Base-by-base conservation (phyloP, 1,140 invertebrate genomes). In the Oncopodura yosiiana region DNA sequence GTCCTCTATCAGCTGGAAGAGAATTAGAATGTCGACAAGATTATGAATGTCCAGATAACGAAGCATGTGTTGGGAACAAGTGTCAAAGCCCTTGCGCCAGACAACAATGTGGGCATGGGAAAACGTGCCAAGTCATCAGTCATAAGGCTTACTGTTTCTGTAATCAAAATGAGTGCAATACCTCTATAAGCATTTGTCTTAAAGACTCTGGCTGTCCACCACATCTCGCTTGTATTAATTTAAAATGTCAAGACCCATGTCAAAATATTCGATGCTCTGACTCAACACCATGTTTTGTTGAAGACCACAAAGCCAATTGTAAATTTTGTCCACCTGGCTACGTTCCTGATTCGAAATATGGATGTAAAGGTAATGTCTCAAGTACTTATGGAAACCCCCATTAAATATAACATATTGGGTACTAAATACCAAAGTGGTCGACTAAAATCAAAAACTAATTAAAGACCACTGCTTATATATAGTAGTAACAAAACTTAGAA, bases 251-350 rank as follows among this genome's bases (percentile, higher is more conserved):
- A 76, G 83, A 93, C 74, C 89, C 89, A 55, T 93, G 90, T 74
- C 77, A 78, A 59, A 81, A 81, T 65, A 79, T 81, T 66, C 78
- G 75, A 66, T 91, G 88, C 72, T 80, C 84, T 62, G 76, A 78
- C 64, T 83, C 84, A 68, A 81, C 84, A 51, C 86, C 86, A 66
- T 93, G 87, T 75, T 84, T 82, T 75, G 87, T 90, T 64, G 85
- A 90, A 80, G 86, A 90, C 74, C 87, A 91, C 77, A 86, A 84
- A 75, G 83, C 87, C 61, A 82, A 87, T 71, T 91, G 88, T 84
- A 88, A 89, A 80, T 90, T 89, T 79, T 92, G 88, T 79, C 87
- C 87, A 68, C 77, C 77, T 72, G 87, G 87, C 78, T 90, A 85
- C 78, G 80, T 82, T 76, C 79, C 83, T 73, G 87, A 90, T 75